Base-by-base conservation (phyloP, 1,140 invertebrate species). In the Pogonognathellus flavescens region DNA sequence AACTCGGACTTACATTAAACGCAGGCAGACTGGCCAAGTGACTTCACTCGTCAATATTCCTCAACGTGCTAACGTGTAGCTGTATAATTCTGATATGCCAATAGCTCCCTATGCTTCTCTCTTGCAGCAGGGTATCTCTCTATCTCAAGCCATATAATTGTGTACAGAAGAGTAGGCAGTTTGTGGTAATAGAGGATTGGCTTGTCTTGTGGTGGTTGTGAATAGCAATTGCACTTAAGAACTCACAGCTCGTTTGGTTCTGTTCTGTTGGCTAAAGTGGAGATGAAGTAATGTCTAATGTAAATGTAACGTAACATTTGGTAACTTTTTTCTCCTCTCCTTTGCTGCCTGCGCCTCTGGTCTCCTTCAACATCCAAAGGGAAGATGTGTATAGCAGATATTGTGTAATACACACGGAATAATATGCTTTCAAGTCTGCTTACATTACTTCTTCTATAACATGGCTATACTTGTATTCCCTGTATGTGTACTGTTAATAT, bases 301-400 rank as follows among this genome's bases (percentile, higher is more conserved):
- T 76, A 76, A 76, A 76, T 76, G 13, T 76, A 76, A 76, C 70
- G 70, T 49, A 76, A 76, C 70, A 76, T 76, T 76, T 76, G 31
- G 70, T 76, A n/a, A 76, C 31, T 76, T 76, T 76, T 66, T 76
- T 76, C 25, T 66, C 20, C 8, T 66, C 62, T 25, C 20, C 20
- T 25, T 22, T 7, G 1, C 31, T 41, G 1, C 22, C n/a, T 59
- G 55, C 55, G 55, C 55, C 55, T 59, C 31, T 41, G 31, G 2
- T 41, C 31, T 41, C 31, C 31, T 41, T 41, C 31, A 41, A n/a
- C n/a, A n/a, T n/a, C n/a, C n/a, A 41, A 41, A 41, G 31, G 31
- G 31, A 41, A 41, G 31, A 41, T 41, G 31, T 41, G 31, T 41
- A 41, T 41, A 41, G 31, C 31, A 41, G 31, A 41, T 41, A 41